Evolutionary conservation across 2,888 invertebrate species (phyloP), one percentile per base, ranked within the genome.

Genomic region (Sesia apiformis): DNA sequence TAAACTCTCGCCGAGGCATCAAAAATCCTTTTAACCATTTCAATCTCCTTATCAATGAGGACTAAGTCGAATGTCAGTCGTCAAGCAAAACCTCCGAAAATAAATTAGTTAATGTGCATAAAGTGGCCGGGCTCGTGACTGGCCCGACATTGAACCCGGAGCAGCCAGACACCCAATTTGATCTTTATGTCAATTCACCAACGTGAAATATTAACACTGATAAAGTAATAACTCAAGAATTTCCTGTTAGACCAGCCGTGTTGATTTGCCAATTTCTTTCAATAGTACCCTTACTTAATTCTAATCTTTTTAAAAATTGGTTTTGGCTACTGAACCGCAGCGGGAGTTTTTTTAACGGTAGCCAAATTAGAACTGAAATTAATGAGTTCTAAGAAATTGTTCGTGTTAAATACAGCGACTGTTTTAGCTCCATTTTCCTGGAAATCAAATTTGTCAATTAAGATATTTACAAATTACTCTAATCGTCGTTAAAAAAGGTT

Each of bases 101-200:
- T 77, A 81, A 84, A 83, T 83, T 76, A 76, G 76, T 76, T 79
- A 79, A 78, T 78, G 77, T 76, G 73, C 76, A 74, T 75, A 78
- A 83, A 85, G 84, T 81, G 84, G 81, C 66, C 76, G 65, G 61
- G 76, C 70, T 85, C 88, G 88, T 88, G 88, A 87, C 85, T 78
- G 74, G 66, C 61, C 66, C 72, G 76, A 61, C 76, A 70, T 71
- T 81, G 79, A 79, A 78, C 74, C 75, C 73, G 67, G 65, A 69
- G 64, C 64, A 63, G 63, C 67, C 64, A 67, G 68, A 62, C 69
- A 68, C 70, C 71, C 70, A 73, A 72, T 75, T 71, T 78, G 76
- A 81, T 82, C 78, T 77, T 64, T 59, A 65, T 66, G 72, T 78
- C 79, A 76, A 75, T 78, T 76, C 69, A 63, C 70, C 66, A 74